Conservation (phyloP, 2,113 vertebrate genomes). For the Xenus cinereus region DNA sequence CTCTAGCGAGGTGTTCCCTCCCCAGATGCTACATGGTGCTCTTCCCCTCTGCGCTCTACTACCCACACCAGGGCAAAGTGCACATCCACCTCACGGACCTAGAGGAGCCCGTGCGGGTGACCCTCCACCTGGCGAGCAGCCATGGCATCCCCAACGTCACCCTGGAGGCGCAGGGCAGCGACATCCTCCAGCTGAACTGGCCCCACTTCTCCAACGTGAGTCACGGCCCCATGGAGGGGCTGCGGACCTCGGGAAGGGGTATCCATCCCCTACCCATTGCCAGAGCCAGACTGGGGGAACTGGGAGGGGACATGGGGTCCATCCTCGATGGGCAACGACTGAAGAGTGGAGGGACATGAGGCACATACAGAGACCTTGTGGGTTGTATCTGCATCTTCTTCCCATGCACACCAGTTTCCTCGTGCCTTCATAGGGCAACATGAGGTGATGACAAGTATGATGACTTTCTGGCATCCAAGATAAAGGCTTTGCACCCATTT, state of each 20-base stretch:
- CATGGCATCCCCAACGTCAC: fast-evolving
- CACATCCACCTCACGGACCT: neutral
- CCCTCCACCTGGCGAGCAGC: neutral
- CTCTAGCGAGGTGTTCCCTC: neutral
- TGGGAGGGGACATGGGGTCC: neutral
- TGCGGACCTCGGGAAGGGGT: neutral
- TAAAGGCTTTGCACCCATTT: neutral
- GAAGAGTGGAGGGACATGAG: neutral
- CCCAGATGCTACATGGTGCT: neutral
- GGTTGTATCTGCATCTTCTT: neutral
- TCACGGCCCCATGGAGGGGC: fast-evolving
- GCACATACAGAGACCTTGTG: fast-evolving
- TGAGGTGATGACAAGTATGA: neutral
- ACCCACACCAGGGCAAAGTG: neutral
- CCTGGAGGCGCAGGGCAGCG: neutral
- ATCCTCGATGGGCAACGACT: neutral
- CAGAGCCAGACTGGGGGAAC: neutral
- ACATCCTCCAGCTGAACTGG: neutral
- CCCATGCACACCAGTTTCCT: neutral
- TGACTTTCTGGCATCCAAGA: neutral
- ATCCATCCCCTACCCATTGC: neutral
- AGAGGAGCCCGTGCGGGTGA: neutral
- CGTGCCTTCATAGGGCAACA: fast-evolving
- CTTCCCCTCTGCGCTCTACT: neutral
- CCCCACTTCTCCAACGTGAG: neutral